These are phyloP conservation scores for Urocyon cinereoargenteus DNA, from an alignment of 2,797 vertebrate species.

Conservation along the genomic window DNA sequence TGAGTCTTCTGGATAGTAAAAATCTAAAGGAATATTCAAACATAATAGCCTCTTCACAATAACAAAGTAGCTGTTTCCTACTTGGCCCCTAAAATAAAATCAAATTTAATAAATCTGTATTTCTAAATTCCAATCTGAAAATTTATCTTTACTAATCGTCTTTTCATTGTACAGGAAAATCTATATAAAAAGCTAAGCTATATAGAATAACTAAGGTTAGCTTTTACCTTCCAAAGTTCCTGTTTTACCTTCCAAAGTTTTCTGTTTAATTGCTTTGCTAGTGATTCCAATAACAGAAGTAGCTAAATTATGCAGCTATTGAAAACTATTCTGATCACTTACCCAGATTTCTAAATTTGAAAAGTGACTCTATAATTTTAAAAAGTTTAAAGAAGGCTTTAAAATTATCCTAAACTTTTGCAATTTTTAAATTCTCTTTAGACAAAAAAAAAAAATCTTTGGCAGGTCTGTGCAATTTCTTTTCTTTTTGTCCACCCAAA, in stretches of 20 bases:
- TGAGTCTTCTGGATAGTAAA: neutral
- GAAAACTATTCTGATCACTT: conserved; percentile 7
- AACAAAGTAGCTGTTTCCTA: conserved; percentile 43
- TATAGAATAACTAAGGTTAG: conserved; percentile 24
- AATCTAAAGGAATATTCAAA: conserved; percentile 6
- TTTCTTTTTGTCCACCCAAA: neutral
- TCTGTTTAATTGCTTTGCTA: neutral
- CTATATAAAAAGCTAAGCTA: conserved; percentile 22
- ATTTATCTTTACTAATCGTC: conserved; percentile 43
- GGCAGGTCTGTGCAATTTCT: conserved; percentile 15
- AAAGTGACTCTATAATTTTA: conserved; percentile 34
- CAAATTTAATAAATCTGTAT: neutral
- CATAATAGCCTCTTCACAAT: neutral
- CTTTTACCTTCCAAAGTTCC: conserved; percentile 29
- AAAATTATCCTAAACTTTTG: conserved; percentile 4
- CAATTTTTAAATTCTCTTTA: conserved; percentile 18
- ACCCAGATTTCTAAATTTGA: neutral
- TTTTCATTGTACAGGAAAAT: conserved; percentile 25
- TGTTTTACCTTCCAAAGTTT: conserved; percentile 5
- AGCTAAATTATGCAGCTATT: neutral
- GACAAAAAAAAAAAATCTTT: conserved; percentile 7
- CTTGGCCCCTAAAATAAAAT: conserved; percentile 56
- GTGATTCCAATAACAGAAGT: conserved; percentile 4
- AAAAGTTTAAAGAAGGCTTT: conserved; percentile 34
- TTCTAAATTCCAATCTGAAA: conserved; percentile 55